phyloP scores from a whole-genome alignment of 2,888 invertebrate genomes.

The Ophonus ardosiacus region DNA sequence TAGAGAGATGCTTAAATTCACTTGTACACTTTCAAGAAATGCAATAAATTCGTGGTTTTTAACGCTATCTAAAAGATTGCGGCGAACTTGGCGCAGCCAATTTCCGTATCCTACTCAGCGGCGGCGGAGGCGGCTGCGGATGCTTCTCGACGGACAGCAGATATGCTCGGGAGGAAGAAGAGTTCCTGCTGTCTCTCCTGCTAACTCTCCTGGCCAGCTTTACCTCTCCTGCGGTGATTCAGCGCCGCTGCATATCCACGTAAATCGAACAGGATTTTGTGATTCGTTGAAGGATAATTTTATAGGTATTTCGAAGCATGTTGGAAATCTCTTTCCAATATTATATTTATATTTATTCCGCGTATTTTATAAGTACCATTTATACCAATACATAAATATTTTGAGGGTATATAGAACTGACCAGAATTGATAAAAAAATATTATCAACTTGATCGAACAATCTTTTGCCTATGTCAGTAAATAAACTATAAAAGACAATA shows the following conservation, averaged over 20 bases:
- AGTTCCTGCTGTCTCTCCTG: background rate
- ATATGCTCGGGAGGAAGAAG: conserved; percentile 25
- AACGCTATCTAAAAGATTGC: conserved; percentile 60
- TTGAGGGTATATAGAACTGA: too few species aligned
- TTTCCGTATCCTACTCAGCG: conserved; percentile 62
- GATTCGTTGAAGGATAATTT: too few species aligned
- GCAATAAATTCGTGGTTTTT: conserved; percentile 58
- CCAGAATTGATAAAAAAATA: too few species aligned
- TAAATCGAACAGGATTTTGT: too few species aligned
- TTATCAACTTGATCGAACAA: too few species aligned
- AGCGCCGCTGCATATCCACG: too few species aligned
- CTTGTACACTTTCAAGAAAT: conserved; percentile 50
- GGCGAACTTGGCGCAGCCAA: conserved; percentile 45
- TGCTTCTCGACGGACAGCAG: conserved; percentile 32
- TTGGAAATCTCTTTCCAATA: too few species aligned
- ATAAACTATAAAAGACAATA: too few species aligned
- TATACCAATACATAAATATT: background rate
- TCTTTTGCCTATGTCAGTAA: too few species aligned
- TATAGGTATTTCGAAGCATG: too few species aligned
- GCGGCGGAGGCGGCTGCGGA: background rate
- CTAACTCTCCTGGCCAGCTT: background rate
- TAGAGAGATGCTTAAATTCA: conserved; percentile 43
- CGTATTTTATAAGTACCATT: too few species aligned
- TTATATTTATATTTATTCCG: too few species aligned
- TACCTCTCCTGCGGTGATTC: background rate